Percentiles rank a stretch among this genome's conserved stretches.
Conservation (phyloP, 1,140 invertebrate species). For the Dinothrombium tinctorium region DNA sequence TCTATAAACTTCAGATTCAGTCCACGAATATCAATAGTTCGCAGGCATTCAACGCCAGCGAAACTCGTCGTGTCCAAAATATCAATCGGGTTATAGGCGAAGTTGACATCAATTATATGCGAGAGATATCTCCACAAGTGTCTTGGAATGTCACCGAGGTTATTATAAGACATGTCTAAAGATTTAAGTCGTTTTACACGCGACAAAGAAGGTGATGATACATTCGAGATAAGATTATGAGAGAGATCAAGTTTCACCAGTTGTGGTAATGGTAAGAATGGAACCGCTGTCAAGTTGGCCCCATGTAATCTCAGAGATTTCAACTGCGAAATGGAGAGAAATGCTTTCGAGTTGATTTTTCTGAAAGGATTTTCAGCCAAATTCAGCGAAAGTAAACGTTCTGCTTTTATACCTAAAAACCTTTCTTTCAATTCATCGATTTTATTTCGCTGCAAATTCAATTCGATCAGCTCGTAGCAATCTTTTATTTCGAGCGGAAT, state of each 20-base stretch:
- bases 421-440: no score
- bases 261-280: not conserved
- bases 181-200: slow-evolving; percentile 8
- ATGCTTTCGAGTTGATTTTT: no score
- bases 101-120: slow-evolving; percentile 7
- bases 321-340: no score
- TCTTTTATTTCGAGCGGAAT: no score
- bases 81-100: slow-evolving; percentile 15
- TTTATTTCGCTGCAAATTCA: no score
- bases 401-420: no score
- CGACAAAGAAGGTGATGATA: slow-evolving; percentile 6
- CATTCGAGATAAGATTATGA: slow-evolving; percentile 11
- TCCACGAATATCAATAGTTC: slow-evolving; percentile 14
- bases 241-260: slow-evolving; percentile 9
- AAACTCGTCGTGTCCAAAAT: slow-evolving; percentile 12
- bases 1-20: slow-evolving; percentile 14
- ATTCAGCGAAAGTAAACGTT: no score
- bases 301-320: no score
- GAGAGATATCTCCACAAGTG: slow-evolving; percentile 13
- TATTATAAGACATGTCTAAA: slow-evolving; percentile 14
- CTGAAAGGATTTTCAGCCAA: no score
- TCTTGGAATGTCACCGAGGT: slow-evolving; percentile 13
- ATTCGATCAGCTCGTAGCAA: no score
- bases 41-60: slow-evolving; percentile 10
- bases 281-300: no score